A percentile compares a stretch with the other conserved stretches of the same genome.
These are phyloP conservation scores for Melanchra persicariae DNA, from an alignment of 2,888 invertebrate species.

Conservation along the genomic window DNA sequence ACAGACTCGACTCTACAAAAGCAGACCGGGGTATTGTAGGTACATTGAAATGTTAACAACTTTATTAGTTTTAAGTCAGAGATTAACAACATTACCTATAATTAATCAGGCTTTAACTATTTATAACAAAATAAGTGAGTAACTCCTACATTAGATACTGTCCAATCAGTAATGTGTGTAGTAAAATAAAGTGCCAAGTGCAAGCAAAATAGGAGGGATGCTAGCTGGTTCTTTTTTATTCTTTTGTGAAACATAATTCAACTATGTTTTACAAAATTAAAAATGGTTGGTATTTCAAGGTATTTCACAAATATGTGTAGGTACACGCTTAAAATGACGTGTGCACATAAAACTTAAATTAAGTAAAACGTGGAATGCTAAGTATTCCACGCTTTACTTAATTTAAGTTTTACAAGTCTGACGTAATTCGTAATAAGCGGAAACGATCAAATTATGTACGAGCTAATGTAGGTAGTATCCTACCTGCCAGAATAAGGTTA, in stretches of 20 bases:
- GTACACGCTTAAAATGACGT: constrained; percentile 41
- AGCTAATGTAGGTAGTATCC: constrained; percentile 33
- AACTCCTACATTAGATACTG: not conserved
- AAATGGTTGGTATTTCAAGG: constrained; percentile 33
- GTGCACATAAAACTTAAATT: too few species aligned
- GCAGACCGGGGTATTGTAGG: not conserved
- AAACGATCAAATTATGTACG: constrained; percentile 57
- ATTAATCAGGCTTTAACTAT: not conserved
- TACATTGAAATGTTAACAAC: not conserved
- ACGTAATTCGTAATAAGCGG: constrained; percentile 65
- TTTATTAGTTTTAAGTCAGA: not conserved
- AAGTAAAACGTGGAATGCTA: too few species aligned
- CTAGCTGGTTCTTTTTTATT: not conserved
- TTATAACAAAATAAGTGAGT: not conserved
- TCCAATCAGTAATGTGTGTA: not conserved
- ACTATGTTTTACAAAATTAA: constrained; percentile 31
- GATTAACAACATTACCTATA: too few species aligned
- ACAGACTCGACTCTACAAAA: not conserved
- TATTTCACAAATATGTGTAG: constrained; percentile 49
- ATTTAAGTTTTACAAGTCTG: constrained; percentile 53
- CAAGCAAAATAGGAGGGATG: not conserved
- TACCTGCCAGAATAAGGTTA: constrained; percentile 59
- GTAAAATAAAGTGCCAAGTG: not conserved
- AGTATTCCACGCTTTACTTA: constrained; percentile 46
- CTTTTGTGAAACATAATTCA: constrained; percentile 21